A percentile compares a stretch with the other conserved stretches of the same genome.
Evolutionary conservation across 2,888 invertebrate genomes (phyloP).

Genomic region (Trachelus iudaicus): DNA sequence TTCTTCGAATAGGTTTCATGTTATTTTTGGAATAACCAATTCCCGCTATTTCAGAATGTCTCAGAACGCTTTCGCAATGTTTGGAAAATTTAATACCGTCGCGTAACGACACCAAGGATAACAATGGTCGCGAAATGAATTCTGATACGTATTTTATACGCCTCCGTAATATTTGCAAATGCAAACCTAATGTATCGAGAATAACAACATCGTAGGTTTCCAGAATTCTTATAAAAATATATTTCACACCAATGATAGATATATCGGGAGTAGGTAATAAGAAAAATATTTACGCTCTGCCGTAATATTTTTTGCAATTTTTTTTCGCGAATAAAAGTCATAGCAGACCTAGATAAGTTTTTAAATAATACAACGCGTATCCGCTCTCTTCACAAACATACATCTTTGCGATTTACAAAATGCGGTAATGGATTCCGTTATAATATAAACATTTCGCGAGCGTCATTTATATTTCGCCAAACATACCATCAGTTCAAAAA

Average conservation of each 20-base stretch:
- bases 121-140: conserved; percentile 42
- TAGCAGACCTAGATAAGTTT: no score
- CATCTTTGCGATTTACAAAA: not conserved
- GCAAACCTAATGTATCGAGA: no score
- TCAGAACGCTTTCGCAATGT: conserved; percentile 46
- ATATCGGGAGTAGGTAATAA: no score
- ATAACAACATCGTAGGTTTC: no score
- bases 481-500: not conserved
- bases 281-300: not conserved
- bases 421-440: not conserved
- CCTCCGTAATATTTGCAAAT: not conserved
- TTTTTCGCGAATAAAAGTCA: no score
- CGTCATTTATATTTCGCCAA: not conserved
- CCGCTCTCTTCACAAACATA: not conserved
- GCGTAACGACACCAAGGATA: conserved; percentile 52
- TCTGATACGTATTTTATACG: not conserved
- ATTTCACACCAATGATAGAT: not conserved
- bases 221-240: not conserved
- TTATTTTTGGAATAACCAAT: not conserved
- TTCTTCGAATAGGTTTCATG: not conserved
- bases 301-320: no score
- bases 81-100: conserved; percentile 60
- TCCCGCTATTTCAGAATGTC: not conserved
- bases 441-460: not conserved
- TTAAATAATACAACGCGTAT: no score